These are phyloP conservation scores for Zoanthus gigantus DNA, from an alignment of 92 coral and sea anemone genomes.

Conservation along the genomic window DNA sequence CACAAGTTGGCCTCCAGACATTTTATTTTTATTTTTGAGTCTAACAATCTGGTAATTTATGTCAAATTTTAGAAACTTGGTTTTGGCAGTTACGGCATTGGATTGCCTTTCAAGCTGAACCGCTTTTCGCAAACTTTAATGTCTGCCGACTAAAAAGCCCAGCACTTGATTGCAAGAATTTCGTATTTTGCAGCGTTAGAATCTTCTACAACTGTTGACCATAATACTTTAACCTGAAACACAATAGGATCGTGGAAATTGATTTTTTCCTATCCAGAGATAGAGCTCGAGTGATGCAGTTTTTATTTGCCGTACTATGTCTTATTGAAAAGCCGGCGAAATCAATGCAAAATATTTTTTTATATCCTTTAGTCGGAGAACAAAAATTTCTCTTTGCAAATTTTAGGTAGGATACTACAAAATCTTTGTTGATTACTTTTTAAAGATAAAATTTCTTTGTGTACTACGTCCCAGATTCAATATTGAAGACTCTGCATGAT, in stretches of 20 bases:
- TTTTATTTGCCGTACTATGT: background rate
- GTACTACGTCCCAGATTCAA: too few species aligned
- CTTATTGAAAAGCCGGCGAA: background rate
- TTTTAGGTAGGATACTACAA: too few species aligned
- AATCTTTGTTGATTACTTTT: too few species aligned
- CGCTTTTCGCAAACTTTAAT: background rate
- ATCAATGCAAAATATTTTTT: too few species aligned
- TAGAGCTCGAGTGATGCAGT: background rate
- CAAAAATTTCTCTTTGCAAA: too few species aligned
- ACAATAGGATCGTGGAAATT: background rate
- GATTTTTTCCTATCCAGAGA: conserved; percentile 26
- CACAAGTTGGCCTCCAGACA: background rate
- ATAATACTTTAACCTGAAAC: background rate
- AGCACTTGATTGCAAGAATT: background rate
- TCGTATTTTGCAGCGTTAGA: background rate
- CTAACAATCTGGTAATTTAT: background rate
- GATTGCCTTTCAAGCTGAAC: background rate
- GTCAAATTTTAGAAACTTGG: background rate
- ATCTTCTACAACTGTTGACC: background rate
- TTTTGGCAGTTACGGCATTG: background rate
- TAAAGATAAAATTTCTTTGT: too few species aligned
- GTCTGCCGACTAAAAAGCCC: conserved; percentile 13
- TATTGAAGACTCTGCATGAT: too few species aligned
- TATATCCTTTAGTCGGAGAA: too few species aligned
- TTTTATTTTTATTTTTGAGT: background rate